Base-by-base conservation (phyloP, 2,797 vertebrate genomes). In the Chelidonichthys spinosus region DNA sequence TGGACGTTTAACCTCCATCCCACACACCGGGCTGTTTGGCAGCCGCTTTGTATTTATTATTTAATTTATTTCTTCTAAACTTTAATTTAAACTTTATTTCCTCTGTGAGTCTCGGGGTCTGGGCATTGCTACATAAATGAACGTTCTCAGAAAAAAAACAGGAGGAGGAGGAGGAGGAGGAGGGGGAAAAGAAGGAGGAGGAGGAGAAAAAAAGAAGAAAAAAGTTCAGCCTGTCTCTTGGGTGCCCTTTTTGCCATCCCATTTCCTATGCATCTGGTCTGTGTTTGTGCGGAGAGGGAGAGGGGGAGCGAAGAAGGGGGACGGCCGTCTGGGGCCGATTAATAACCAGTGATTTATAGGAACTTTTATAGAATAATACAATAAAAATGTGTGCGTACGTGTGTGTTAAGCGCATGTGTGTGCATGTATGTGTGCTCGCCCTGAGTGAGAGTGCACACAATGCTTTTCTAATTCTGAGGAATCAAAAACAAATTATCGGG, bases 291-390 rank as follows among this genome's bases (percentile, higher is more conserved):
- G 92, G 92, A 88, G 88, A 88, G 85, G 82, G 89, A 90, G 79
- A 88, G 88, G 89, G 87, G 80, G 89, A 81, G 86, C 63, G 76
- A 82, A 25, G 25, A 82, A 76, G 91, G 90, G 90, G 93, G 88
- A 83, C 80, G 89, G 93, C 93, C 93, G 94, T 95, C 95, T 95
- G 95, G 95, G 95, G 95, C 93, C 95, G 95, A 97, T 97, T 96
- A 97, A 97, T 96, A 97, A 96, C 96, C 95, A 96, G 94, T 97
- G 97, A 99, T 98, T 98, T 97, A 98, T 96, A 97, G 94, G 93
- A 97, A 97, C 96, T 96, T 97, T 97, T 98, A 99, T 97, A 97
- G 96, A 99, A 98, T 97, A 97, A 98, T 96, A 96, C 95, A 96
- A 96, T 97, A 98, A 98, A 95, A 95, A 95, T 95, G 93, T 94